Conservation (phyloP, 2,888 invertebrate species). For the Congeria kusceri region DNA sequence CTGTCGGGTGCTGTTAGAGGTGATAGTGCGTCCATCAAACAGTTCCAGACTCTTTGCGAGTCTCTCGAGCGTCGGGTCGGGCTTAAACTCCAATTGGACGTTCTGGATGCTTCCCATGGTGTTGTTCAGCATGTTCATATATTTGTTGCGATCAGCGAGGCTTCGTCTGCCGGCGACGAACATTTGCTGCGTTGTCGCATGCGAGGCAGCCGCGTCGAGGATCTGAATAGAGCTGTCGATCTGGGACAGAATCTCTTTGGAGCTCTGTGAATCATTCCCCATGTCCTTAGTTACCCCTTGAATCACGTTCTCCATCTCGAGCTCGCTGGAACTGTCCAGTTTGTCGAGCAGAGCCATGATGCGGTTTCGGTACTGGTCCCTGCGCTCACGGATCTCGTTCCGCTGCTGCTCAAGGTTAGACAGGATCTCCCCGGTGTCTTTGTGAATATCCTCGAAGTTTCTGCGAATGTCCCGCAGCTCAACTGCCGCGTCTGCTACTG, state of each 20-base stretch:
- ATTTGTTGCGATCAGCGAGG: slow-evolving; percentile 55
- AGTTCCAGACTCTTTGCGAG: slow-evolving; percentile 53
- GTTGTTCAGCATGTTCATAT: slow-evolving; percentile 52
- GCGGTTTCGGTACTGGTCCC: slow-evolving; percentile 49
- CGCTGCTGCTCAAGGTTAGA: slow-evolving; percentile 50
- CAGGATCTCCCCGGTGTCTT: slow-evolving; percentile 55
- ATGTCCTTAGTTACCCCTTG: slow-evolving; percentile 55
- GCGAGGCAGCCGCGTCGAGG: slow-evolving; percentile 52
- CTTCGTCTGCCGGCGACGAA: slow-evolving; percentile 61
- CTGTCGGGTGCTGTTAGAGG: slow-evolving; percentile 42
- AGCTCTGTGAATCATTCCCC: slow-evolving; percentile 55
- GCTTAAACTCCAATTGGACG: slow-evolving; percentile 56
- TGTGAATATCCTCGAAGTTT: slow-evolving; percentile 60
- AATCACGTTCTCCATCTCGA: slow-evolving; percentile 60
- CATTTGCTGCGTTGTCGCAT: slow-evolving; percentile 57
- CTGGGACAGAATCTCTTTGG: slow-evolving; percentile 50
- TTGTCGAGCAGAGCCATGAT: slow-evolving; percentile 56
- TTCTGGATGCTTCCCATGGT: slow-evolving; percentile 63
- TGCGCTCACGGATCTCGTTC: slow-evolving; percentile 55
- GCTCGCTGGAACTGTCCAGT: slow-evolving; percentile 53
- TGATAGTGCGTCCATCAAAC: slow-evolving; percentile 54
- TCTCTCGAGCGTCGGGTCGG: slow-evolving; percentile 58
- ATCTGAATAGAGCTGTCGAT: slow-evolving; percentile 58
- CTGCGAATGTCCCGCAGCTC: slow-evolving; percentile 53
- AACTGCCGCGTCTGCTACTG: slow-evolving; percentile 58